Evolutionary conservation across 2,888 invertebrate species (phyloP).

Genomic region (Heliconius charithonia): DNA sequence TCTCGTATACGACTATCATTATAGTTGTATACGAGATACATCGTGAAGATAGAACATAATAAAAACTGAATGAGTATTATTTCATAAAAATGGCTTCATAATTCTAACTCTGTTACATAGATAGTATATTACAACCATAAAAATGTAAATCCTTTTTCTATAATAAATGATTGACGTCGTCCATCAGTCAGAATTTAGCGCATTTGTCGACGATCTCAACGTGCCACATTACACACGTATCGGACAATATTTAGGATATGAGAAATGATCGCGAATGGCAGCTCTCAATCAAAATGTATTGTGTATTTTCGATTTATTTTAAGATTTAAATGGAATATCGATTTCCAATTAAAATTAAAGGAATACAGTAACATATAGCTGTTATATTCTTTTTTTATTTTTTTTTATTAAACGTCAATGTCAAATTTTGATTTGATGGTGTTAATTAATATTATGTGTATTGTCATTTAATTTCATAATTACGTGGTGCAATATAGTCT

Average conservation of each 20-base stretch:
- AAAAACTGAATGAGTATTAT: not conserved
- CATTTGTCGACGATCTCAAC: slow-evolving; percentile 32
- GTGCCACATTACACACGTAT: slow-evolving; percentile 34
- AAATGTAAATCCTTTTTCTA: slow-evolving; percentile 33
- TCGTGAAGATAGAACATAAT: no score
- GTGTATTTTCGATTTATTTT: slow-evolving; percentile 7
- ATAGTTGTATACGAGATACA: no score
- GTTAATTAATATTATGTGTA: not conserved
- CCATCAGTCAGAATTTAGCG: slow-evolving; percentile 32
- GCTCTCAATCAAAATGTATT: slow-evolving; percentile 19
- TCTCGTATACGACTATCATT: no score
- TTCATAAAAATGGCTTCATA: not conserved
- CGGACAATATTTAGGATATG: slow-evolving; percentile 36
- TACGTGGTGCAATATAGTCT: not conserved
- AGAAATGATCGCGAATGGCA: slow-evolving; percentile 39
- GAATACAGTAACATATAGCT: not conserved
- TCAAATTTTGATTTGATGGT: not conserved
- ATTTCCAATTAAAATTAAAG: not conserved
- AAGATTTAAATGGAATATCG: not conserved
- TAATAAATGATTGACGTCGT: slow-evolving; percentile 41
- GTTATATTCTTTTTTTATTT: not conserved
- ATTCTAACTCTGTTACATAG: not conserved
- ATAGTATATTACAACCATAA: not conserved
- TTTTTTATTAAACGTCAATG: not conserved
- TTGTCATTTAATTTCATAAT: no score